Percentiles rank a stretch among this genome's conserved stretches.
These are phyloP conservation scores for Eupithecia abbreviata DNA, from an alignment of 2,888 invertebrate genomes.

Conservation along the genomic window DNA sequence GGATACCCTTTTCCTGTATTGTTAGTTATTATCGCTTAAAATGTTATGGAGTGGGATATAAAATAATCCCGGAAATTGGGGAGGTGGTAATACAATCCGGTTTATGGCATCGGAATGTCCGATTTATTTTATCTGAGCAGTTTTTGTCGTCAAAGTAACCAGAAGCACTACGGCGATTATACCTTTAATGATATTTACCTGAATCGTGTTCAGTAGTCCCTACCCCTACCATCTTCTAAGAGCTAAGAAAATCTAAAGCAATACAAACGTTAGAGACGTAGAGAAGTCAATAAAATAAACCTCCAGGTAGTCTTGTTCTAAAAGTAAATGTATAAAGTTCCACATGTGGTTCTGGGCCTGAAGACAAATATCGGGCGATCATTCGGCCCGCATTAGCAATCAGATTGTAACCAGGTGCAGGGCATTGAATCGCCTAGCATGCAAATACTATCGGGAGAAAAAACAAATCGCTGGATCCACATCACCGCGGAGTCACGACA, in stretches of 20 bases:
- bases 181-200: not conserved
- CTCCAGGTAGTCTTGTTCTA: not conserved
- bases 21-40: conserved; percentile 61
- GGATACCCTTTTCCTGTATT: conserved; percentile 58
- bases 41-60: conserved; percentile 58
- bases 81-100: conserved; percentile 20
- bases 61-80: conserved; percentile 44
- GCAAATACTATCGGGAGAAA: conserved; percentile 49
- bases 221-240: not conserved
- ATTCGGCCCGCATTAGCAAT: conserved; percentile 29
- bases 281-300: not conserved
- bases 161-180: not conserved
- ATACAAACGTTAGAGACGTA: not conserved
- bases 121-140: conserved; percentile 21
- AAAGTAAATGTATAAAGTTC: conserved; percentile 5
- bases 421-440: conserved; percentile 41
- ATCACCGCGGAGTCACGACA: conserved; percentile 59
- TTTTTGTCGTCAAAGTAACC: not conserved
- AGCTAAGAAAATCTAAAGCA: not conserved
- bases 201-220: not conserved
- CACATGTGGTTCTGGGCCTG: not conserved
- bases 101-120: conserved; percentile 30
- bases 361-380: conserved; percentile 32
- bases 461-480: conserved; percentile 56
- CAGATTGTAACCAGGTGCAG: conserved; percentile 41